A percentile compares a stretch with the other conserved stretches of the same genome.
These are phyloP conservation scores for Daphoenositta chrysoptera DNA, from an alignment of 2,113 vertebrate species.

Conservation along the genomic window DNA sequence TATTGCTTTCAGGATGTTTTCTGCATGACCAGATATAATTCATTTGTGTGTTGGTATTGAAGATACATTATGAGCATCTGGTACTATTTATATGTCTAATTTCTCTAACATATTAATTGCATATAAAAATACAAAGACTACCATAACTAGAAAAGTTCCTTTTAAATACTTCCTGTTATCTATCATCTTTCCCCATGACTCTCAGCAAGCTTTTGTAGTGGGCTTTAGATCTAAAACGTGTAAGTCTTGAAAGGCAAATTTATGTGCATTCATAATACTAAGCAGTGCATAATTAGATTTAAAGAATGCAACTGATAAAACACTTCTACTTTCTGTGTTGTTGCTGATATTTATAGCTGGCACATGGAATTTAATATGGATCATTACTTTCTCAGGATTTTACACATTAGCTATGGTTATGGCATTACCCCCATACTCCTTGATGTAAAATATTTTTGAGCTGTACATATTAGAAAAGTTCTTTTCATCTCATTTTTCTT, in stretches of 20 bases:
- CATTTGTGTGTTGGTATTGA: not conserved
- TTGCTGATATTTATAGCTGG: constrained; percentile 43
- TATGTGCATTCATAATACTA: constrained; percentile 33
- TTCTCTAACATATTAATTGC: not conserved
- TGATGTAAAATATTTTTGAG: not conserved
- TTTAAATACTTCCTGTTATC: constrained; percentile 1
- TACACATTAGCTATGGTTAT: not conserved
- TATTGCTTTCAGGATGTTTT: not conserved
- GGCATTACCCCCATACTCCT: not conserved
- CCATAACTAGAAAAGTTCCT: not conserved
- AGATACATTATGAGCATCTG: not conserved
- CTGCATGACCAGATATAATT: not conserved
- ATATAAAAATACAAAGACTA: not conserved
- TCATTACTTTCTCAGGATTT: constrained; percentile 35
- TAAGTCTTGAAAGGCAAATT: constrained; percentile 6
- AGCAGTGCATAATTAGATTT: constrained; percentile 1
- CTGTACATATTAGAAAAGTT: not conserved
- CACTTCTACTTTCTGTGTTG: not conserved
- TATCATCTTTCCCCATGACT: not conserved
- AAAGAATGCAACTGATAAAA: constrained; percentile 22
- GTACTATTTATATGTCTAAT: not conserved
- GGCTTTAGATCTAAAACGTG: not conserved
- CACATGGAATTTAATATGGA: not conserved
- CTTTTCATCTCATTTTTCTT: not conserved
- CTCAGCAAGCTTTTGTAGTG: not conserved